Base-by-base conservation (phyloP, 2,888 invertebrate species). In the Vesta saturnalis region DNA sequence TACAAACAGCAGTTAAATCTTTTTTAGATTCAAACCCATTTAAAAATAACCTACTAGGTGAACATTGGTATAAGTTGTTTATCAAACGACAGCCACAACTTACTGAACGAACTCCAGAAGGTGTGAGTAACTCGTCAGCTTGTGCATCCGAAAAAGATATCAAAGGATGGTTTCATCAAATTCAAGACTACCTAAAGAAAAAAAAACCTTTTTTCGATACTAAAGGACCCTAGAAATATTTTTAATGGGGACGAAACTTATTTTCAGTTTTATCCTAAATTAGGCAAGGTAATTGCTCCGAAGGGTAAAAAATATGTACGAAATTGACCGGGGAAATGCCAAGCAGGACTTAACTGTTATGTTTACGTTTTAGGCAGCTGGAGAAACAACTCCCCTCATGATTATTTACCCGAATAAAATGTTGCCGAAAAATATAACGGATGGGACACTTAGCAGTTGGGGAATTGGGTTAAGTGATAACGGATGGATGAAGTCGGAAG, bases 361-460 rank as follows among this genome's bases (percentile, higher is more conserved):
- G 77, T 79, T 79, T 64, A 77, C 78, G 8, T 81, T 81, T 74
- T 75, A 77, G 1, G 81, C 80, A 1, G 65, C 70, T 57, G 79
- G 79, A 47, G 63, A 60, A 39, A 72, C 73, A 16, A 76, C 76
- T 1, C 80, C 80, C 15, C 80, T 80, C 8, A 77, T 82, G 77
- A 72, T 82, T 15, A 74, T 80, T 23, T 82, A 78, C 74, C 79
- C 80, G 0, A 78, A 82, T 68, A 76, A 81, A 73, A 71, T 81
- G 5, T 12, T 55, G n/a, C n/a, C n/a, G n/a, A n/a, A n/a, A n/a
- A n/a, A n/a, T n/a, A n/a, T n/a, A n/a, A n/a, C n/a, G n/a, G n/a
- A n/a, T n/a, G n/a, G n/a, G n/a, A n/a, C n/a, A n/a, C n/a, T n/a
- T n/a, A n/a, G n/a, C n/a, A n/a, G n/a, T n/a, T n/a, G n/a, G n/a